Evolutionary conservation across 2,797 vertebrate species (phyloP), one percentile per base, ranked within the genome.

Genomic region (Characodon lateralis): DNA sequence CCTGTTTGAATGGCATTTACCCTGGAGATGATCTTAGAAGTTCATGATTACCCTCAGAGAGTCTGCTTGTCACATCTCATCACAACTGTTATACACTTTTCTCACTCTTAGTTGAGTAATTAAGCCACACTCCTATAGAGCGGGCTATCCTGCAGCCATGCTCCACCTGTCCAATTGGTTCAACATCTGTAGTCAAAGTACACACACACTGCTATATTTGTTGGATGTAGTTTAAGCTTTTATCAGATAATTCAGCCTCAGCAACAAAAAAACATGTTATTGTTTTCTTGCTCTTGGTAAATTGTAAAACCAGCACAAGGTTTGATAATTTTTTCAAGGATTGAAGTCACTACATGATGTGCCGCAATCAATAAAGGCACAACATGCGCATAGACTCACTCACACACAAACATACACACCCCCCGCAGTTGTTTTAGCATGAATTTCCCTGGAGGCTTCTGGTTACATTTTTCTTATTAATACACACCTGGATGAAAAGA

Each of bases 61-160:
- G 22, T 18, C 6, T 70, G 56, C 84, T 82, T 83, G 87, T 68
- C 20, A 10, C 16, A 26, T 55, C 71, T 78, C 53, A 81, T 6
- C 48, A 76, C 51, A 78, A 4, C 43, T 78, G 31, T 80, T 79
- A 71, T 50, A 84, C 6, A 35, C 1, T 1, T 74, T 72, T 72
- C 53, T 78, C 16, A 71, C 5, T 68, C 9, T 39, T 73, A 61
- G 81, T 77, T 84, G 61, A 61, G 78, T 18, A 66, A 31, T 74
- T 2, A 50, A 68, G 59, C 3, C 61, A 2, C 14, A 22, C 10
- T 41, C 50, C 20, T 76, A 56, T 31, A 68, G 24, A 59, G 24
- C 55, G 22, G 5, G 12, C 16, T 24, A 10, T 53, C 59, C 70
- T n/a, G 3, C 8, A 51, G 79, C 16, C 4, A 1, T 31, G 26